A percentile compares a stretch with the other conserved stretches of the same genome.
Evolutionary conservation across 30 jellyfish, hydroid and myxozoan species (phyloP).

Genomic region (Hydra vulgaris): DNA sequence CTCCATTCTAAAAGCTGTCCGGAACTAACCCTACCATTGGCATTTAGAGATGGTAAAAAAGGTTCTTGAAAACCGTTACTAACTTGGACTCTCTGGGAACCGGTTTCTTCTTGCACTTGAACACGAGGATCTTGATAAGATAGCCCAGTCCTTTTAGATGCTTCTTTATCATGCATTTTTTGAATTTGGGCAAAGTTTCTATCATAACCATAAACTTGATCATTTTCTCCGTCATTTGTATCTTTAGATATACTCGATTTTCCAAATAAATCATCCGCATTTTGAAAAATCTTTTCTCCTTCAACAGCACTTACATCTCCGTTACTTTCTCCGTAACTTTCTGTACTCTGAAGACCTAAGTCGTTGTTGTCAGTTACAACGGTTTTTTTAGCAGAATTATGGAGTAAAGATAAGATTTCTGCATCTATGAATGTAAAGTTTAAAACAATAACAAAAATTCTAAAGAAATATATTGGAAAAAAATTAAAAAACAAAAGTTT

Average conservation of each 20-base stretch:
- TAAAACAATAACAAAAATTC: no score
- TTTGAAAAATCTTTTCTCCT: conserved; percentile 19
- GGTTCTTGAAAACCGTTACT: conserved; percentile 98
- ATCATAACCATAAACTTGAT: conserved; percentile 91
- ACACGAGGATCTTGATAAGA: conserved; percentile 95
- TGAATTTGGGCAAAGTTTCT: conserved; percentile 71
- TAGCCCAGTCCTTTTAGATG: conserved; percentile 83
- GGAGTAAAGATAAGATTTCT: conserved; percentile 53
- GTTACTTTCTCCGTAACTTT: conserved; percentile 56
- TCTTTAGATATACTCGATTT: conserved; percentile 21
- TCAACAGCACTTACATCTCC: conserved; percentile 53
- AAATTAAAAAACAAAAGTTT: no score
- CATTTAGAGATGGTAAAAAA: conserved; percentile 56
- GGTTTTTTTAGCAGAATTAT: conserved; percentile 70
- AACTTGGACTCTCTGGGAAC: conserved; percentile 98
- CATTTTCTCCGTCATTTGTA: conserved; percentile 64
- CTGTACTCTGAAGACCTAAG: conserved; percentile 53
- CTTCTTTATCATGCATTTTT: conserved; percentile 38
- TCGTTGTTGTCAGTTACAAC: conserved; percentile 87
- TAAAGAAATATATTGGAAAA: no score
- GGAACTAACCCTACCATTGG: conserved; percentile 70
- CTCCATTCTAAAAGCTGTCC: conserved; percentile 98
- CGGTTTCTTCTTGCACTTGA: conserved; percentile 98
- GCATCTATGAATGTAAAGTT: conserved; percentile 39
- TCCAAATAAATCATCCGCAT: conserved; percentile 29